Conservation (phyloP, 2,797 vertebrate species). For the Rhynchonycteris naso region DNA sequence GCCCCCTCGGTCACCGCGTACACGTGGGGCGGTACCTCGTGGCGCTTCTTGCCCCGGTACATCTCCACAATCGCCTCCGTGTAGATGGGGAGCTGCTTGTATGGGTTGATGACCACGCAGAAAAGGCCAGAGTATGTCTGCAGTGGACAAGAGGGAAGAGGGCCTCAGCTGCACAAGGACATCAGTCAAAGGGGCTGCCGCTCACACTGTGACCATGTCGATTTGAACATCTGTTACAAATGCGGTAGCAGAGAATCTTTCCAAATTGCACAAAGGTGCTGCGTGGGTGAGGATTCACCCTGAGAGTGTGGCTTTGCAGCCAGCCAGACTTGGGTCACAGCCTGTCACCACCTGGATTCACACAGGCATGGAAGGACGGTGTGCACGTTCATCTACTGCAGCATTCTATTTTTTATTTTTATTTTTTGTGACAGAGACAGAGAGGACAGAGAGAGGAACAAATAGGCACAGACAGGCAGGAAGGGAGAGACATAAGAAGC, state of each 20-base stretch:
- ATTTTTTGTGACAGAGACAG: too few relatives aligned
- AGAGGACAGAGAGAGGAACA: too few relatives aligned
- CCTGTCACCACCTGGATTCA: not conserved
- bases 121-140: conserved; percentile 97
- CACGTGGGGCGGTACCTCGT: conserved; percentile 96
- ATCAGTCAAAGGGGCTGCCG: not conserved
- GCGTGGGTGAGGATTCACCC: not conserved
- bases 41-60: conserved; percentile 96
- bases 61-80: conserved; percentile 96
- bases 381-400: not conserved
- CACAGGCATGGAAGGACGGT: accelerated
- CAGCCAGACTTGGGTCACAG: not conserved
- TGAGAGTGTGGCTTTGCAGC: not conserved
- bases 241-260: not conserved
- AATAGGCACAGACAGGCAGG: too few relatives aligned
- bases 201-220: accelerated
- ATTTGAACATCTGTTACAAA: too few relatives aligned
- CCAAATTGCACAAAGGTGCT: not conserved
- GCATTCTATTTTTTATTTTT: not conserved
- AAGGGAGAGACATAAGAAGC: too few relatives aligned
- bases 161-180: not conserved
- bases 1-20: conserved; percentile 95
- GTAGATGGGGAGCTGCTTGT: conserved; percentile 96
- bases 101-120: conserved; percentile 96
- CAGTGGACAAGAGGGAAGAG: not conserved